Evolutionary conservation across 2,797 vertebrate genomes (phyloP).

Genomic region (Cynopterus sphinx): DNA sequence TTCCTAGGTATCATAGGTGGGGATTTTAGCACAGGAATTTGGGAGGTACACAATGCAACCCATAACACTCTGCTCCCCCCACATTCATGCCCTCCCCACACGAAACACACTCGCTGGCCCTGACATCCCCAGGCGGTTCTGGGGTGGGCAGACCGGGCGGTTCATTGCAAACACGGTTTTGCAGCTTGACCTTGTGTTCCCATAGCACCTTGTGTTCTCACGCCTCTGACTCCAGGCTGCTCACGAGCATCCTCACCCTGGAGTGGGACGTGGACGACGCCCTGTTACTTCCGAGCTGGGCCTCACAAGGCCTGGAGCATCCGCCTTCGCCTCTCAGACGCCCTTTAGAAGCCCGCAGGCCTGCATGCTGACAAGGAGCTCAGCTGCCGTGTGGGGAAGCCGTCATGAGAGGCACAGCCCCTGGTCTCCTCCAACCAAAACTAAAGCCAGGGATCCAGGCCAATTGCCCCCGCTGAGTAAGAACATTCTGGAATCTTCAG

Average conservation of each 20-base stretch:
- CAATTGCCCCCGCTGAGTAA: background rate
- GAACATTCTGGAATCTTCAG: background rate
- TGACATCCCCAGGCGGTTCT: background rate
- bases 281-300: background rate
- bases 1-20: background rate
- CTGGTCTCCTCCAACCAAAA: fast-evolving
- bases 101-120: background rate
- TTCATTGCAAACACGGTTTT: fast-evolving
- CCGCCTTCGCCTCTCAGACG: too few relatives aligned
- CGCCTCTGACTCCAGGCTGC: background rate
- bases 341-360: too few relatives aligned
- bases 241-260: too few relatives aligned
- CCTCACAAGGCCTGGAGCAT: background rate
- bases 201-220: fast-evolving
- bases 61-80: background rate
- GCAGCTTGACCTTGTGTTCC: background rate
- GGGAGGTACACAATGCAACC: fast-evolving
- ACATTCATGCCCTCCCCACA: background rate
- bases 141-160: fast-evolving
- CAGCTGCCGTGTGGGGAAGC: background rate
- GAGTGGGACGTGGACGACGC: background rate
- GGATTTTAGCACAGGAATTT: background rate
- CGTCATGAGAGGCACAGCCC: fast-evolving
- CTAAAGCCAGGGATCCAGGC: background rate
- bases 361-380: background rate